Conservation (phyloP, 2,888 invertebrate genomes). For the Hermaeophaga mercurialis region DNA sequence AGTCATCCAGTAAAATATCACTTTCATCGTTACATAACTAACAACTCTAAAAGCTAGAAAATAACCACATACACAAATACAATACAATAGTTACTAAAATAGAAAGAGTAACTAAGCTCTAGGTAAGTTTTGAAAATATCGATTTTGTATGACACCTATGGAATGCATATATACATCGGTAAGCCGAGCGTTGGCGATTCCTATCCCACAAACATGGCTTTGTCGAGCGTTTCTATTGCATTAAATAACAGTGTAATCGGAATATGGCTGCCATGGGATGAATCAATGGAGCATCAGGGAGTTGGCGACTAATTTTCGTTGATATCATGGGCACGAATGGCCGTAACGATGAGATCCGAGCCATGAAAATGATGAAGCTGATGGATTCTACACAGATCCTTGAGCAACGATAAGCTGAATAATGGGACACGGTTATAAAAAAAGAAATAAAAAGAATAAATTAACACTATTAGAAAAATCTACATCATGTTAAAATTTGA, state of each 20-base stretch:
- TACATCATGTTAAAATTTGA: no score
- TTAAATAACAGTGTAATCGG: slow-evolving; percentile 33
- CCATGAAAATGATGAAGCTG: slow-evolving; percentile 14
- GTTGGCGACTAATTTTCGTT: slow-evolving; percentile 24
- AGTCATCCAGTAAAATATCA: no score
- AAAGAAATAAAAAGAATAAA: no score
- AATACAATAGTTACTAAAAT: no score
- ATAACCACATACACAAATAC: no score
- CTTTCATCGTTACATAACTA: no score
- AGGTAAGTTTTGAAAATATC: no score
- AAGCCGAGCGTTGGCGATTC: neutral
- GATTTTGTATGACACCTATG: slow-evolving; percentile 9
- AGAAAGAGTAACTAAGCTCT: no score
- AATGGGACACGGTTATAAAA: no score
- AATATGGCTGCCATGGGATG: slow-evolving; percentile 32
- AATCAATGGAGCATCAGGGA: slow-evolving; percentile 12
- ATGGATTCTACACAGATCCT: neutral
- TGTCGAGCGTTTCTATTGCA: slow-evolving; percentile 28
- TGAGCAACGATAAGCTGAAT: no score
- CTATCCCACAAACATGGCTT: slow-evolving; percentile 17
- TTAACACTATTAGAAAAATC: no score
- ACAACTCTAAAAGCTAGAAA: no score
- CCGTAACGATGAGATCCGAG: slow-evolving; percentile 18
- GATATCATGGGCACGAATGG: slow-evolving; percentile 12
- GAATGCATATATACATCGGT: neutral